Evolutionary conservation across 2,888 invertebrate genomes (phyloP).

Genomic region (Eupithecia tripunctaria): DNA sequence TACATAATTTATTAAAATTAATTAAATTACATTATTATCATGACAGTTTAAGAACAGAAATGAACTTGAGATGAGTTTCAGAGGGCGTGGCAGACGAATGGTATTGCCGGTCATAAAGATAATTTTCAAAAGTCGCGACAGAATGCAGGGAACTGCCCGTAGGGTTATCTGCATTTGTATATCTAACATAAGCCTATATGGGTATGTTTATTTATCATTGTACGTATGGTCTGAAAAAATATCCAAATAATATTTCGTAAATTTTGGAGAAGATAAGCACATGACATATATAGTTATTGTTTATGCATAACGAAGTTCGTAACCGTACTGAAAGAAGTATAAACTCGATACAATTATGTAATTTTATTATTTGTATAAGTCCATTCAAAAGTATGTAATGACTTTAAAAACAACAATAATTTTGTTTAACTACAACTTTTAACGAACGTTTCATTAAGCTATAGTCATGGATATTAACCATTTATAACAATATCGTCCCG

Average conservation of each 20-base stretch:
- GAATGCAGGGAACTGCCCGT: conserved; percentile 46
- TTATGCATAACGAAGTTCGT: conserved; percentile 66
- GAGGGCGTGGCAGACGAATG: conserved; percentile 61
- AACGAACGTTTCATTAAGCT: conserved; percentile 83
- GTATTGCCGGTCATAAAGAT: conserved; percentile 50
- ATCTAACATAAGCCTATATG: conserved; percentile 38
- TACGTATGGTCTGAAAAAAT: conserved; percentile 33
- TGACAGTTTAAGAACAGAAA: conserved; percentile 45
- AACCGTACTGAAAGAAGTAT: conserved; percentile 74
- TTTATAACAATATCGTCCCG: conserved; percentile 85
- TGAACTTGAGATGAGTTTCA: conserved; percentile 46
- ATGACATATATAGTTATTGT: conserved; percentile 58
- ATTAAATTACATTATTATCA: conserved; percentile 44
- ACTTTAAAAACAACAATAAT: conserved; percentile 77
- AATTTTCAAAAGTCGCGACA: conserved; percentile 47
- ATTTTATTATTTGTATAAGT: conserved; percentile 79
- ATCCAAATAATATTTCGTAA: conserved; percentile 58
- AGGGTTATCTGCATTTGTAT: conserved; percentile 31
- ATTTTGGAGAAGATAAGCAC: conserved; percentile 68
- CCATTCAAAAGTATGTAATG: conserved; percentile 77
- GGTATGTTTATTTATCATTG: conserved; percentile 28
- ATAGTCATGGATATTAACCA: conserved; percentile 83
- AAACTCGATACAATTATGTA: conserved; percentile 71
- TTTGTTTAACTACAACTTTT: conserved; percentile 82
- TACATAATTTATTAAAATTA: conserved; percentile 47